Evolutionary conservation across 1,140 invertebrate genomes (phyloP).

Genomic region (Drosophila ficusphila): DNA sequence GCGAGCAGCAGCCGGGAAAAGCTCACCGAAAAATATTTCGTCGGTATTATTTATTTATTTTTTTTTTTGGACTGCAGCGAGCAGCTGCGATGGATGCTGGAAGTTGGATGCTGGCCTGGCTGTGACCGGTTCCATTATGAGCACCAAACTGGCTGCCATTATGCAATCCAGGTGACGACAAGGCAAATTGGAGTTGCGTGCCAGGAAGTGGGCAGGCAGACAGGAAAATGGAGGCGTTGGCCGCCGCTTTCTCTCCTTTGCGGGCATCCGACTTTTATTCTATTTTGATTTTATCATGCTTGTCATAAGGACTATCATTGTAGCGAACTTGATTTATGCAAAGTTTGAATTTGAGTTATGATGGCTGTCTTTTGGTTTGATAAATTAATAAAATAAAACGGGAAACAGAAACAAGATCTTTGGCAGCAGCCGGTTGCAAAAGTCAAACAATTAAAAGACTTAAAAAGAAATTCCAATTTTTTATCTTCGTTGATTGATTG

Average conservation of each 20-base stretch:
- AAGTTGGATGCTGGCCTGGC: conserved; percentile 16
- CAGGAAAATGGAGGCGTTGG: conserved; percentile 42
- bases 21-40: conserved; percentile 51
- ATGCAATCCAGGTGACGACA: conserved; percentile 78
- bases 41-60: too few relatives aligned
- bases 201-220: conserved; percentile 68
- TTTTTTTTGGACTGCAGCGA: conserved; percentile 41
- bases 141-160: conserved; percentile 63
- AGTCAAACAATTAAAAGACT: background rate
- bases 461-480: conserved; percentile 3
- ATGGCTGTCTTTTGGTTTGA: background rate
- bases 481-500: background rate
- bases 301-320: background rate
- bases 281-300: conserved; percentile 1
- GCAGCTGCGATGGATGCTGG: conserved; percentile 47
- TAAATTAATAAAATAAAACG: background rate
- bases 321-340: background rate
- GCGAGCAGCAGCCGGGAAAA: conserved; percentile 62
- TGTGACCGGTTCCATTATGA: conserved; percentile 73
- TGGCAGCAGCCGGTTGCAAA: background rate
- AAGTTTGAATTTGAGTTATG: too few relatives aligned
- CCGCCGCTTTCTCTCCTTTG: conserved; percentile 21
- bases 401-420: background rate
- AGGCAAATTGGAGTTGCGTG: conserved; percentile 75
- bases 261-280: conserved; percentile 12